These are phyloP conservation scores for Ennomos fuscantarius DNA, from an alignment of 2,888 invertebrate species.

Conservation along the genomic window DNA sequence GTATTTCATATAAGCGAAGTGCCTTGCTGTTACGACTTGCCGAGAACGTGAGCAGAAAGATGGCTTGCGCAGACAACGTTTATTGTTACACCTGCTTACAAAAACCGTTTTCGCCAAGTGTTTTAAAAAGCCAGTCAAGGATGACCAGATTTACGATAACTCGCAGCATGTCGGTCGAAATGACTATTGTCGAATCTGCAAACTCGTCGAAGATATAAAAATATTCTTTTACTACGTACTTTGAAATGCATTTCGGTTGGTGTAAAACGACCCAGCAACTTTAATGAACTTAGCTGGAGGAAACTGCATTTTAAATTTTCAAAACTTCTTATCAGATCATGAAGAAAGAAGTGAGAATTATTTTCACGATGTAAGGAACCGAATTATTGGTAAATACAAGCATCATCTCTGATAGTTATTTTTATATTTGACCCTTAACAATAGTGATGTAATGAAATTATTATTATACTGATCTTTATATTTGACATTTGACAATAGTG, in stretches of 20 bases:
- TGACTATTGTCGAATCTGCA: conserved; percentile 31
- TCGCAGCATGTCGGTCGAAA: conserved; percentile 7
- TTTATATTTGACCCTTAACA: too few relatives aligned
- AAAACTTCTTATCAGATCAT: conserved; percentile 13
- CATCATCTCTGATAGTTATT: conserved; percentile 38
- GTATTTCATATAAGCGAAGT: conserved; percentile 74
- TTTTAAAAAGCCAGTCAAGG: conserved; percentile 50
- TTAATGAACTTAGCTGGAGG: conserved; percentile 12
- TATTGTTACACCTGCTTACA: conserved; percentile 75
- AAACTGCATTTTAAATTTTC: conserved; percentile 25
- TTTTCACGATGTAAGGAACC: conserved; percentile 17
- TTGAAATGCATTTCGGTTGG: conserved; percentile 17
- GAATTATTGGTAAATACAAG: conserved; percentile 38
- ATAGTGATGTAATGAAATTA: too few relatives aligned
- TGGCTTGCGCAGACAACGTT: conserved; percentile 58
- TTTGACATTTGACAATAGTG: too few relatives aligned
- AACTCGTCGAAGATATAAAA: conserved; percentile 26
- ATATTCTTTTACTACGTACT: conserved; percentile 19
- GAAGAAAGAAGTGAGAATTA: conserved; percentile 8
- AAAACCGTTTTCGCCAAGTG: conserved; percentile 46
- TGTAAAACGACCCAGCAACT: conserved; percentile 20
- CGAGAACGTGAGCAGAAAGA: conserved; percentile 73
- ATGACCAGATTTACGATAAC: conserved; percentile 17
- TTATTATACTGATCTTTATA: too few relatives aligned
- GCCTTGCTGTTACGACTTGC: conserved; percentile 68